Base-by-base conservation (phyloP, 2,797 vertebrate species). In the Galago senegalensis region DNA sequence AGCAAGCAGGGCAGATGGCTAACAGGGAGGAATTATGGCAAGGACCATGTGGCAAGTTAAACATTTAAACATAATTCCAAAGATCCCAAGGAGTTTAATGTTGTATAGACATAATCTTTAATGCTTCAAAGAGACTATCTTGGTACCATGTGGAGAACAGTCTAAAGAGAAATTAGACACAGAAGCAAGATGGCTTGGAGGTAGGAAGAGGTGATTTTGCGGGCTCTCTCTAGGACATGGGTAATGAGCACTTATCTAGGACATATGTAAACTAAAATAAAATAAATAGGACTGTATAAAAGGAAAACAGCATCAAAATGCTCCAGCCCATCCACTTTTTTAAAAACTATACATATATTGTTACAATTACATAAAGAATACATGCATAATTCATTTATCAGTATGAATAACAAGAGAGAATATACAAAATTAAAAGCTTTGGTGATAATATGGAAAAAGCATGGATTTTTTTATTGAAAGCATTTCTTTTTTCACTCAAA, bases 401-500 rank as follows among this genome's bases (percentile, higher is more conserved):
- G 53, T n/a, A 53, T 46, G 67, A 60, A 58, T 67, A 87, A 12
- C 43, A 93, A 89, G 10, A 95, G 7, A 85, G 1, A 67, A 69
- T 4, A 86, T 43, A 70, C 1, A 84, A 80, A 61, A 37, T 65
- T 70, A 67, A 91, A 84, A 82, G 46, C 29, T 37, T 1, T 53
- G 0, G 0, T 89, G 25, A 89, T 58, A 46, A 53, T 46, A 5
- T 69, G 1, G 31, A 25, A 17, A 83, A 1, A 27, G 2, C 56
- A 80, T 13, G 20, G 2, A 25, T 80, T 77, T 1, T 75, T 84
- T 79, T 81, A 63, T 20, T 69, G 34, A 53, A 82, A 92, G 7
- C 17, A 94, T 69, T 79, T 77, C 40, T 46, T 53, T 77, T 91
- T 58, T 72, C 23, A 82, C 29, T 77, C 88, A 89, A 82, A 83